phyloP scores from a whole-genome alignment of 1,140 invertebrate species.

The Lanistes nyassanus region DNA sequence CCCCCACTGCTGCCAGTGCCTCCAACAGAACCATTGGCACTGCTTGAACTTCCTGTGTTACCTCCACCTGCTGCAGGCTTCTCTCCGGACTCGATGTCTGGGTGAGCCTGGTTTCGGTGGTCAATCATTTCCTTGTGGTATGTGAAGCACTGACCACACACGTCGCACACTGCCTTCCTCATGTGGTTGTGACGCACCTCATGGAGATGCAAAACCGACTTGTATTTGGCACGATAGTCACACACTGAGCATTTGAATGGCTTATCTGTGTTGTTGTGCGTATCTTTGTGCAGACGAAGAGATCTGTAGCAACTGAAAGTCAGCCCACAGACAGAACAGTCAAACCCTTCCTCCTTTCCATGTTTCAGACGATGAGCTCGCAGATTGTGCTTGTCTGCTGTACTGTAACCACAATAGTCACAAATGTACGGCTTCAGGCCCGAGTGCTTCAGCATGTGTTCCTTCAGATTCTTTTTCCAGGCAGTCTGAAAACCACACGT shows the following conservation, averaged over 20 bases:
- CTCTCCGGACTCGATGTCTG: constrained; percentile 15
- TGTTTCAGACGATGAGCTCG: constrained; percentile 32
- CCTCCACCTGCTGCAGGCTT: not conserved
- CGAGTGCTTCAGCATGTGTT: constrained; percentile 49
- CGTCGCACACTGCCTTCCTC: constrained; percentile 20
- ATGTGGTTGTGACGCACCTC: constrained; percentile 24
- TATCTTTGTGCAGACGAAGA: constrained; percentile 19
- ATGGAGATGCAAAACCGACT: constrained; percentile 29
- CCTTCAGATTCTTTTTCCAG: constrained; percentile 45
- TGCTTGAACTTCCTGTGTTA: not conserved
- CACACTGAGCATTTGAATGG: constrained; percentile 22
- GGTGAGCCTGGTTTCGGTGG: constrained; percentile 31
- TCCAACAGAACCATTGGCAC: not conserved
- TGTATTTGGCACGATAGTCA: constrained; percentile 26
- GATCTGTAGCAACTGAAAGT: constrained; percentile 17
- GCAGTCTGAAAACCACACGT: constrained; percentile 36
- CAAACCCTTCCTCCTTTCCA: constrained; percentile 34
- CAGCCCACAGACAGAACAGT: constrained; percentile 30
- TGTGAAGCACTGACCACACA: constrained; percentile 16
- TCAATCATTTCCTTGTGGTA: constrained; percentile 32
- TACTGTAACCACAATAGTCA: constrained; percentile 43
- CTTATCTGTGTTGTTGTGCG: constrained; percentile 25
- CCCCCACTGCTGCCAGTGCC: constrained; percentile 5
- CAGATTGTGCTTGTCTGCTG: constrained; percentile 36
- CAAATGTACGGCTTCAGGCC: constrained; percentile 49